Base-by-base conservation (phyloP, 2,797 vertebrate species). In the Alauda arvensis region DNA sequence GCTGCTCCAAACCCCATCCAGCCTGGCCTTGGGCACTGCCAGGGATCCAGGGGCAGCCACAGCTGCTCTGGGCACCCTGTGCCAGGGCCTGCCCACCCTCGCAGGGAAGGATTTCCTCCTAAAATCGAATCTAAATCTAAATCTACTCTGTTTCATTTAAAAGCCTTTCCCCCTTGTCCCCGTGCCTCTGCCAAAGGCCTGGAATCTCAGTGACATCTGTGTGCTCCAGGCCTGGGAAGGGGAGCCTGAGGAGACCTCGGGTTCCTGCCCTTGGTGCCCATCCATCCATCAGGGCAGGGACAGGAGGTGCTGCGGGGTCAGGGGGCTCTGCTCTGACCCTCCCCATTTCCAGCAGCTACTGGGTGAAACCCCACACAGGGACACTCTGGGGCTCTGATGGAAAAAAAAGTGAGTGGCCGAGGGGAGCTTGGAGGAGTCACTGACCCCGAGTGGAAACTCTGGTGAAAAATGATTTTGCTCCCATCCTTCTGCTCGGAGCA, bases 401-500 rank as follows among this genome's bases (percentile, higher is more conserved):
- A 43, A 90, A 76, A 67, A 71, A 46, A 55, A 88, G 74, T 60
- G 81, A 89, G 84, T 86, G 79, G 76, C 91, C 12, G 8, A 75
- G 39, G 42, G 74, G 87, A 88, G 37, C 60, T 82, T 90, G 79
- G 65, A 82, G 77, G 71, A 86, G 52, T 67, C 85, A 46, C 66
- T 93, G 91, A 89, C 93, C 88, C 62, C 0, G 4, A 75, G 76
- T 81, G 65, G 79, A 84, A 93, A 72, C 60, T 66, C 0, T 14
- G 62, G 40, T 88, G 91, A 85, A 88, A 92, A 93, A 91, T 83
- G 29, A 42, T 88, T 94, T 79, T 88, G 39, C 76, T 90, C 77
- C 83, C 26, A 11, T 82, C 71, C 75, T 59, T 23, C 34, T 51
- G 39, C 76, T 79, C 7, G 0, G 68, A 62, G 20, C 18, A 40